Conservation (phyloP, 2,113 vertebrate species). For the Hypanus sabinus region DNA sequence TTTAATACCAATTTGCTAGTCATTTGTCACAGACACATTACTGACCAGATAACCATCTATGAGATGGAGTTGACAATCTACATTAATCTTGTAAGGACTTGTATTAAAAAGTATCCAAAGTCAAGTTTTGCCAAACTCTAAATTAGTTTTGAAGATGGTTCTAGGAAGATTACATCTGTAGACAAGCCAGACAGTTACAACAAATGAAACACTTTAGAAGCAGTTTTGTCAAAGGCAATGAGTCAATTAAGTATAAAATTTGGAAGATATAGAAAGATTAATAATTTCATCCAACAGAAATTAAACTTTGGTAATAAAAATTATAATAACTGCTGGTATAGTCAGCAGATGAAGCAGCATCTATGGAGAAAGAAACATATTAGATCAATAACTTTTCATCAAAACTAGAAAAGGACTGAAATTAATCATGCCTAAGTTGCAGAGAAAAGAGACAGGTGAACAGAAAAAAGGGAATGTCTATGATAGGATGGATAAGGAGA, state of each 20-base stretch:
- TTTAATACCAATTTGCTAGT: neutral
- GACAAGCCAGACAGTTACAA: conserved; percentile 1
- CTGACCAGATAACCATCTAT: neutral
- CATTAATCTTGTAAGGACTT: neutral
- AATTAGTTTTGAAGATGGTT: conserved; percentile 20
- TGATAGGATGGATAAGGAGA: too few species aligned
- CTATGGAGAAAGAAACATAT: too few species aligned
- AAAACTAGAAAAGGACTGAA: too few species aligned
- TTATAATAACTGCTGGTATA: too few species aligned
- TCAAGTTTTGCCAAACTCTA: neutral
- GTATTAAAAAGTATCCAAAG: neutral
- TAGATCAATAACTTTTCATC: too few species aligned
- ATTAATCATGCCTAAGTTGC: too few species aligned
- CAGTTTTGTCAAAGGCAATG: neutral
- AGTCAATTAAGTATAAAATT: neutral
- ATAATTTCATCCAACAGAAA: neutral
- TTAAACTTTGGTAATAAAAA: too few species aligned
- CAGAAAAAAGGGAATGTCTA: too few species aligned
- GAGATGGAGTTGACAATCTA: neutral
- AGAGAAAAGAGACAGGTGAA: too few species aligned
- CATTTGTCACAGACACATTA: neutral
- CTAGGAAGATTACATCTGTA: neutral
- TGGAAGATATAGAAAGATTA: neutral
- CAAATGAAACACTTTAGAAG: neutral
- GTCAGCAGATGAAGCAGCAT: too few species aligned